Base-by-base conservation (phyloP, 2,113 vertebrate genomes). In the Meleagris gallopavo region DNA sequence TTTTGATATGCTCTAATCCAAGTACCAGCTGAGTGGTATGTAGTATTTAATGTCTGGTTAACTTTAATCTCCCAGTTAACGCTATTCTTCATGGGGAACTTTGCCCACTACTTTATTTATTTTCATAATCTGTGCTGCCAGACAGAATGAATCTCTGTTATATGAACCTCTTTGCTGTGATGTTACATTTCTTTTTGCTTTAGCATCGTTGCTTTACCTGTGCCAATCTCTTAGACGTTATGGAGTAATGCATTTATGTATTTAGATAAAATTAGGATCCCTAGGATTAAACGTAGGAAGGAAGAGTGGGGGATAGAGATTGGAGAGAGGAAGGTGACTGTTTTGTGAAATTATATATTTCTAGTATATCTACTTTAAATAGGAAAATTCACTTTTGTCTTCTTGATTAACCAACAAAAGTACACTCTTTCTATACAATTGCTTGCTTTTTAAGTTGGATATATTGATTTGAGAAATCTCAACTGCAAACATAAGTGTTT, bases 61-160 rank as follows among this genome's bases (percentile, higher is more conserved):
- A 92, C 88, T 93, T 86, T 91, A 89, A 80, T 90, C 61, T 96
- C 55, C 76, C 43, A 1, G 1, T 89, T 95, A 67, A 80, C 24
- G 11, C 48, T 58, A 41, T 62, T 86, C 34, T 24, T 85, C 43
- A 55, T 60, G 41, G 50, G 74, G 16, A 88, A 11, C 54, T 55
- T 16, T 76, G 29, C 58, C 14, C 41, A 45, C 1, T 92, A 24
- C 91, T 96, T 89, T 95, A 54, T 94, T 95, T 96, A 87, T 96
- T 97, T 96, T 96, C 58, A 67, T 93, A 80, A 77, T 71, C 34
- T 95, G 38, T 92, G 86, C 88, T 95, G 32, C 81, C 91, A 89
- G 64, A 86, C 67, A 86, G 86, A 85, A 86, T 76, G 50, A 43
- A 67, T 89, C 69, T 95, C 65, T 90, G 45, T 88, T 90, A 65